These are phyloP conservation scores for Phallusia fumigata DNA, from an alignment of 23 tunicate genomes.

Conservation along the genomic window DNA sequence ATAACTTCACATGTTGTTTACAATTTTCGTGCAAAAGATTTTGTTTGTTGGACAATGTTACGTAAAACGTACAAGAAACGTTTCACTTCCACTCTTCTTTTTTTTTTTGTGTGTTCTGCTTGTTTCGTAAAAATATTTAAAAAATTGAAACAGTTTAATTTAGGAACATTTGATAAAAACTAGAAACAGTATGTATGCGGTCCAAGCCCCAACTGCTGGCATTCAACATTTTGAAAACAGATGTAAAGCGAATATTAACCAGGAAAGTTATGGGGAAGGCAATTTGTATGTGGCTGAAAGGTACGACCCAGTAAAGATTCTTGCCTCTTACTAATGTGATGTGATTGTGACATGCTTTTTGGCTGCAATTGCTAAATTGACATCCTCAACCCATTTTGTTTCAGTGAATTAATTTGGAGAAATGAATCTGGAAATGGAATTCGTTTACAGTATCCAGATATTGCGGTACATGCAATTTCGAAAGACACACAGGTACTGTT, in stretches of 20 bases:
- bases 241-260: constrained; percentile 33
- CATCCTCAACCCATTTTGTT: not conserved
- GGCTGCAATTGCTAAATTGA: not conserved
- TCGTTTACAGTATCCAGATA: constrained; percentile 46
- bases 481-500: constrained; percentile 59
- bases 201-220: constrained; percentile 24
- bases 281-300: constrained; percentile 37
- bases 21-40: not conserved
- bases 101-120: too few relatives aligned
- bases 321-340: too few relatives aligned
- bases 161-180: too few relatives aligned
- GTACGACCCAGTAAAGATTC: not conserved
- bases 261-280: constrained; percentile 19
- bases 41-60: too few relatives aligned
- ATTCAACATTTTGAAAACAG: constrained; percentile 40
- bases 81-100: too few relatives aligned
- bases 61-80: too few relatives aligned
- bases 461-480: constrained; percentile 78
- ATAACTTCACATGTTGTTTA: not conserved
- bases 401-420: constrained; percentile 24
- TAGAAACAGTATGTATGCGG: not conserved
- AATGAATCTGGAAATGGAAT: constrained; percentile 34
- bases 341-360: not conserved
- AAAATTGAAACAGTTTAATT: too few relatives aligned
- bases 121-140: too few relatives aligned